phyloP scores from a whole-genome alignment of 2,888 invertebrate species.

The Papilio demoleus region DNA sequence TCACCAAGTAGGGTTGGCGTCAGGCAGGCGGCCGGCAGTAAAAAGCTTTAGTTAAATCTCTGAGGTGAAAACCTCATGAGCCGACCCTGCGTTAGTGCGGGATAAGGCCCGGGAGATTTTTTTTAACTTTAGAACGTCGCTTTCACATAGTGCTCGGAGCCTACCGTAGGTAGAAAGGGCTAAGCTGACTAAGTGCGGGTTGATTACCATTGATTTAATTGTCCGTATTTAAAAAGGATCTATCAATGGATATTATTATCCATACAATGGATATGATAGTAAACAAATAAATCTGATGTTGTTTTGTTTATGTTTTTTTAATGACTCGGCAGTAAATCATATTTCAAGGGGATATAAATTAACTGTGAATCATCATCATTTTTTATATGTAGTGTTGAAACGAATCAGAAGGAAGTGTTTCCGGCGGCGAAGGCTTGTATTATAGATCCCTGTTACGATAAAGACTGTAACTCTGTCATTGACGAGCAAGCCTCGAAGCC shows the following conservation, averaged over 20 bases:
- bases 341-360: conserved; percentile 14
- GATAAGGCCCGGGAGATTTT: too few relatives aligned
- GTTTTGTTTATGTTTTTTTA: neutral
- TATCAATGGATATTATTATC: neutral
- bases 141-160: too few relatives aligned
- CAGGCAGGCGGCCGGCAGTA: too few relatives aligned
- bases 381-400: neutral
- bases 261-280: neutral
- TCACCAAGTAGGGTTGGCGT: too few relatives aligned
- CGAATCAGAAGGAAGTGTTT: conserved; percentile 26
- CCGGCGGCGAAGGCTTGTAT: conserved; percentile 11
- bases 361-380: neutral
- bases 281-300: neutral
- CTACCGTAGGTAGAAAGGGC: too few relatives aligned
- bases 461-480: conserved; percentile 9
- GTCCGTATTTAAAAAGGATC: neutral
- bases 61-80: too few relatives aligned
- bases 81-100: too few relatives aligned
- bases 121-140: too few relatives aligned
- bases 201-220: too few relatives aligned
- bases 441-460: conserved; percentile 11
- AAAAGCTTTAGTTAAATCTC: too few relatives aligned
- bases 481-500: conserved; percentile 18
- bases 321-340: neutral
- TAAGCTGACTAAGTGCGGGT: too few relatives aligned